Conservation (phyloP, 2,888 invertebrate genomes). For the Incurvaria masculella region DNA sequence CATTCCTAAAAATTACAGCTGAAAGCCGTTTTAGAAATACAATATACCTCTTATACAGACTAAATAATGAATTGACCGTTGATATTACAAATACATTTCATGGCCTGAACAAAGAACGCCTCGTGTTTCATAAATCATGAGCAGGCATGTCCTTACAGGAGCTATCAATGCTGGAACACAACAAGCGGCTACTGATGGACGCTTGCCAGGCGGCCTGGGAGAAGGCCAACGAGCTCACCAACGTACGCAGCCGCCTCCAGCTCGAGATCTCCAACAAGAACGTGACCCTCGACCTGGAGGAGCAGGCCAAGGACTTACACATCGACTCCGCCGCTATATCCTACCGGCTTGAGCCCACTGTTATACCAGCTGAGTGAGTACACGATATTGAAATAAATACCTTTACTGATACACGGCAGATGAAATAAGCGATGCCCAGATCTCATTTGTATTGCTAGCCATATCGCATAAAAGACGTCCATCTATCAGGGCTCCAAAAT, state of each 20-base stretch:
- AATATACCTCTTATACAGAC: neutral
- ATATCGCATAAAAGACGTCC: no score
- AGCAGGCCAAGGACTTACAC: slow-evolving; percentile 69
- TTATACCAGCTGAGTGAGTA: slow-evolving; percentile 67
- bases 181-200: slow-evolving; percentile 41
- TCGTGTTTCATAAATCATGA: no score
- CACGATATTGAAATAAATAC: no score
- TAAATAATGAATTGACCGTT: neutral
- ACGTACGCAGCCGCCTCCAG: slow-evolving; percentile 66
- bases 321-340: slow-evolving; percentile 76
- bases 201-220: slow-evolving; percentile 66
- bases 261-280: slow-evolving; percentile 77
- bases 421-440: no score
- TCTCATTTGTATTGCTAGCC: no score
- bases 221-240: slow-evolving; percentile 71
- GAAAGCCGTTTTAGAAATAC: no score
- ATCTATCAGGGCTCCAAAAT: no score
- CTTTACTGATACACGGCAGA: no score
- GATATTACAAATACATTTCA: no score
- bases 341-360: slow-evolving; percentile 76
- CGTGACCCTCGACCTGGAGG: slow-evolving; percentile 74
- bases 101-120: no score
- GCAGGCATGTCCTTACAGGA: slow-evolving; percentile 28
- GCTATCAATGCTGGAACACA: slow-evolving; percentile 45
- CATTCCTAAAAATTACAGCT: no score